These are phyloP conservation scores for Seison nebaliae DNA, from an alignment of 1,140 invertebrate species.

Conservation along the genomic window DNA sequence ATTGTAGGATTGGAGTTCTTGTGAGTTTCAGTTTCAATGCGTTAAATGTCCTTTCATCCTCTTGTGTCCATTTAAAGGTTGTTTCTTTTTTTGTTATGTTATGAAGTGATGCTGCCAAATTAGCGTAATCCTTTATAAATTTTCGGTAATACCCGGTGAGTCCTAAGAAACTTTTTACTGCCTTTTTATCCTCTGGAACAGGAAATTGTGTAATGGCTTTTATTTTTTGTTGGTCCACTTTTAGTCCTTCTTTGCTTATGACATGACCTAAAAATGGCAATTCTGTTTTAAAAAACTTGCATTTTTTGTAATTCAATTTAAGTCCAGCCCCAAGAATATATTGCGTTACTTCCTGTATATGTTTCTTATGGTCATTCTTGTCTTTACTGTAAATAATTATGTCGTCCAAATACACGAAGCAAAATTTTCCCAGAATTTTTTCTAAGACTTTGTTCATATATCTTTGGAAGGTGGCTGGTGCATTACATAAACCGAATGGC, in stretches of 20 bases:
- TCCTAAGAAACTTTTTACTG: conserved; percentile 19
- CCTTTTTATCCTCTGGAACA: conserved; percentile 6
- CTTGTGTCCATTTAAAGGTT: conserved; percentile 14
- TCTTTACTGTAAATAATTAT: conserved; percentile 1
- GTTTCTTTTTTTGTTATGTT: conserved; percentile 23
- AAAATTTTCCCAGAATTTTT: not conserved
- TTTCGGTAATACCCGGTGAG: conserved; percentile 23
- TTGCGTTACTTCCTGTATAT: conserved; percentile 4
- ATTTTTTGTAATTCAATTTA: conserved; percentile 10
- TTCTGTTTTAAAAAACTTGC: conserved; percentile 1
- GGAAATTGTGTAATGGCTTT: conserved; percentile 12
- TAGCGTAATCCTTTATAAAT: conserved; percentile 23
- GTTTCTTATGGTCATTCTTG: conserved; percentile 1
- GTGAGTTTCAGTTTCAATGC: conserved; percentile 14
- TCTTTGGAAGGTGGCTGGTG: conserved; percentile 10
- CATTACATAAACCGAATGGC: conserved; percentile 11
- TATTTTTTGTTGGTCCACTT: conserved; percentile 12
- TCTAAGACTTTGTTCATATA: not conserved
- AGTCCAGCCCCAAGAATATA: conserved; percentile 1
- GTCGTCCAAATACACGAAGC: conserved; percentile 2
- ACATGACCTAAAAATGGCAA: conserved; percentile 17
- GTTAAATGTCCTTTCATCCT: conserved; percentile 14
- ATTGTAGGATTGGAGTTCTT: conserved; percentile 15
- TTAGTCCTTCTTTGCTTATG: conserved; percentile 14
- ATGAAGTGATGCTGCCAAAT: conserved; percentile 20